Evolutionary conservation across 53 echinoderm and acorn worm genomes (phyloP).

Genomic region (Mesocentrotus franciscanus): DNA sequence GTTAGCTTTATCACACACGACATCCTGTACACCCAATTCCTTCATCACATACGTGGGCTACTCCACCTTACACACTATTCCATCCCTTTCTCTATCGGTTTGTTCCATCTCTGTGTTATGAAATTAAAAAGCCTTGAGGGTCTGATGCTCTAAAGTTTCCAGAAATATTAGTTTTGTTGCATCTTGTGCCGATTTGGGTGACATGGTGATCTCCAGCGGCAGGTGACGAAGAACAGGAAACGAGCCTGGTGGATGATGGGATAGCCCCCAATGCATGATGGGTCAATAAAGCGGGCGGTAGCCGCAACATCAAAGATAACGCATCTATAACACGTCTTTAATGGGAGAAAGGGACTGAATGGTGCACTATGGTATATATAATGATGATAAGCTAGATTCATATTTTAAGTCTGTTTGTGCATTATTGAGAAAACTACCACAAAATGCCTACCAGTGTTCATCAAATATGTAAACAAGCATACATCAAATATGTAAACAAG

Average conservation of each 20-base stretch:
- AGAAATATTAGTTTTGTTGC: constrained; percentile 66
- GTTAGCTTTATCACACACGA: background rate
- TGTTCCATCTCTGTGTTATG: constrained; percentile 26
- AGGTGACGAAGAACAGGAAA: constrained; percentile 53
- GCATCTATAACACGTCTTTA: constrained; percentile 2
- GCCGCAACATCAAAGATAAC: constrained; percentile 27
- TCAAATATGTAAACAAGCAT: no score
- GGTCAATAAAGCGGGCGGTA: constrained; percentile 55
- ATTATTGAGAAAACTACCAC: no score
- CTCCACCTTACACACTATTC: background rate
- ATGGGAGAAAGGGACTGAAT: background rate
- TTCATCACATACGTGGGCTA: background rate
- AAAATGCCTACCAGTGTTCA: no score
- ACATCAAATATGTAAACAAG: no score
- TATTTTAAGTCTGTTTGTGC: no score
- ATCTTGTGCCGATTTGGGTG: constrained; percentile 26
- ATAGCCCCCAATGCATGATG: constrained; percentile 53
- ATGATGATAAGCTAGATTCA: background rate
- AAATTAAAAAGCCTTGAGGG: constrained; percentile 64
- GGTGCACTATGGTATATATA: background rate
- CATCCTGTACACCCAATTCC: background rate
- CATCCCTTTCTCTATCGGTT: background rate
- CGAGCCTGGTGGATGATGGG: constrained; percentile 17
- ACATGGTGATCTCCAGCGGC: constrained; percentile 53
- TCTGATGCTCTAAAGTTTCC: constrained; percentile 17